Base-by-base conservation (phyloP, 2,797 vertebrate genomes). In the Aulostomus chinensis region DNA sequence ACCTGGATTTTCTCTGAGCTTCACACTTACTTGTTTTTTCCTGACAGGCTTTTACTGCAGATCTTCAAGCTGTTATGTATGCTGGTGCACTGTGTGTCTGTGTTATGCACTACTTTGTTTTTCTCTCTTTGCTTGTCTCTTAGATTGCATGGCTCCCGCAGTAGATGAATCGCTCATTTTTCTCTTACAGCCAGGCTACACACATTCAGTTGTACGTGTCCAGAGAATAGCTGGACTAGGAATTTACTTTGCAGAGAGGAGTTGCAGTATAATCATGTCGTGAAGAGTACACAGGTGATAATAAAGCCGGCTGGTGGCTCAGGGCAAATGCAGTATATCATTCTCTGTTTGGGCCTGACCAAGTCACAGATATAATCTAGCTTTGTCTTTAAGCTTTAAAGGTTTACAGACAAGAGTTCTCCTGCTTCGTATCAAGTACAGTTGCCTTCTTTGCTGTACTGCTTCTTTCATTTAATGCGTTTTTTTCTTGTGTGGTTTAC, bases 231-330 rank as follows among this genome's bases (percentile, higher is more conserved):
- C 31, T 11, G 13, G 34, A 65, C 47, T n/a, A n/a, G n/a, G 72
- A 68, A 80, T 79, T 62, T 37, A 55, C 70, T 80, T 83, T 76
- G 46, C 60, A 55, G 51, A 63, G 58, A 49, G 46, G 45, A 68
- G 57, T 43, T 66, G 46, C 39, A 12, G 43, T 46, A 58, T 68
- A 78, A 81, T 78, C 46, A 69, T 41, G 80, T 79, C 78, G 62
- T 58, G 55, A 74, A 58, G 58, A 59, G 64, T 58, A 70, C 71
- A 63, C 38, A 68, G 65, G 59, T 33, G 61, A 81, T 84, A 74
- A 84, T 80, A 81, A 69, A 81, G 73, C 57, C 55, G 33, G 76
- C 31, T 8, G 2, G 55, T 3, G 26, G 62, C 71, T 72, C 16
- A 42, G 47, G 62, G 72, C 57, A 43, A 76, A 74, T 22, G 5